These are phyloP conservation scores for Merops nubicus DNA, from an alignment of 2,113 vertebrate genomes.

Conservation along the genomic window DNA sequence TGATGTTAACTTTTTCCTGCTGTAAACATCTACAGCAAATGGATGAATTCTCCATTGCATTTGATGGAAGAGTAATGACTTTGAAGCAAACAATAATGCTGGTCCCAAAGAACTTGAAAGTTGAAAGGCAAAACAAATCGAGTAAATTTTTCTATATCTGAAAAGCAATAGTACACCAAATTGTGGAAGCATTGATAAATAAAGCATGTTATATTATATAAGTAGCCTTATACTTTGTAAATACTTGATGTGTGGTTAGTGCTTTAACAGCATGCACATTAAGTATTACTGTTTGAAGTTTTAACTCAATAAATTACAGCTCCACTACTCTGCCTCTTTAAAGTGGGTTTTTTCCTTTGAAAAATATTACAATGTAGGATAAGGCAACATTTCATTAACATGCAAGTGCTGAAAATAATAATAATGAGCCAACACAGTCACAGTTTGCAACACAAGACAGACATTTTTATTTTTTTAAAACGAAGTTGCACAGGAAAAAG, in stretches of 20 bases:
- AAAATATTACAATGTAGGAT: neutral
- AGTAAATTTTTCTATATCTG: neutral
- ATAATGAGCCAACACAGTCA: neutral
- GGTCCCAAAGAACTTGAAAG: neutral
- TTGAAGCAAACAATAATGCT: neutral
- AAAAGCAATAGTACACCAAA: neutral
- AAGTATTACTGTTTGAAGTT: neutral
- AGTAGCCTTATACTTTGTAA: neutral
- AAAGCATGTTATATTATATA: neutral
- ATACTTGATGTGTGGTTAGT: neutral
- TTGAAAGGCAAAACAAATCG: neutral
- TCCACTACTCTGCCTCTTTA: neutral
- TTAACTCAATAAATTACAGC: neutral
- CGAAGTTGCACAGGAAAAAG: neutral
- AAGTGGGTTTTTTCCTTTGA: neutral
- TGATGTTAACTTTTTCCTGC: neutral
- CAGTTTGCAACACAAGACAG: neutral
- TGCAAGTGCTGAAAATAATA: conserved; percentile 7
- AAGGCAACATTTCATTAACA: conserved; percentile 29
- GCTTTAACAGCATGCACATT: neutral
- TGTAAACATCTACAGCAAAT: neutral
- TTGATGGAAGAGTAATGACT: neutral
- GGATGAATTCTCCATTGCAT: neutral
- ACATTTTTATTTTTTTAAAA: neutral
- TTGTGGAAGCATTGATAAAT: neutral